Conservation (phyloP, 1,140 invertebrate species). For the Phortica variegata region DNA sequence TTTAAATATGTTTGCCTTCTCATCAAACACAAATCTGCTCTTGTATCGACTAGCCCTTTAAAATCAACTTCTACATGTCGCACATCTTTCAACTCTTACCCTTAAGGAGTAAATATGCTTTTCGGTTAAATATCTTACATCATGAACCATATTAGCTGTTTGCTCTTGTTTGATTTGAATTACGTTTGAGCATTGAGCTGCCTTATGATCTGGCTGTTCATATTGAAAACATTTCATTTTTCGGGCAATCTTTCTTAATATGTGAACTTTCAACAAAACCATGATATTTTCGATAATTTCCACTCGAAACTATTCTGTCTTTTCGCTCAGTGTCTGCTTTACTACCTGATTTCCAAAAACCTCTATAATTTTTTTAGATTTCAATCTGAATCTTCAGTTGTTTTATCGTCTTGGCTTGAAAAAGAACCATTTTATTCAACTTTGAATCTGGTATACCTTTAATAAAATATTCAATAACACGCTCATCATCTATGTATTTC, state of each 20-base stretch:
- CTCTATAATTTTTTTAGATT: conserved; percentile 1
- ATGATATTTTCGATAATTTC: too few relatives aligned
- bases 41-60: not conserved
- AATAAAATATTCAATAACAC: too few relatives aligned
- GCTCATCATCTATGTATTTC: too few relatives aligned
- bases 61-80: not conserved
- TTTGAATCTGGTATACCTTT: conserved; percentile 13
- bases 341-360: too few relatives aligned
- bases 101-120: not conserved
- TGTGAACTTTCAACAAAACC: not conserved
- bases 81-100: not conserved
- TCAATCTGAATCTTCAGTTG: conserved; percentile 5
- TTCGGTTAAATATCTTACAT: not conserved
- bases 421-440: conserved; percentile 7
- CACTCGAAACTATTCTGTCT: too few relatives aligned
- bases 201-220: not conserved
- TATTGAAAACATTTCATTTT: not conserved
- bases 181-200: not conserved
- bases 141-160: not conserved
- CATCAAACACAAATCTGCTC: conserved; percentile 4
- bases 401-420: conserved; percentile 7
- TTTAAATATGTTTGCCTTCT: not conserved
- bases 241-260: not conserved
- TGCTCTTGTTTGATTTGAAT: not conserved
- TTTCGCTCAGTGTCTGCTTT: too few relatives aligned